Evolutionary conservation across 2,888 invertebrate genomes (phyloP).

Genomic region (Sesia apiformis): DNA sequence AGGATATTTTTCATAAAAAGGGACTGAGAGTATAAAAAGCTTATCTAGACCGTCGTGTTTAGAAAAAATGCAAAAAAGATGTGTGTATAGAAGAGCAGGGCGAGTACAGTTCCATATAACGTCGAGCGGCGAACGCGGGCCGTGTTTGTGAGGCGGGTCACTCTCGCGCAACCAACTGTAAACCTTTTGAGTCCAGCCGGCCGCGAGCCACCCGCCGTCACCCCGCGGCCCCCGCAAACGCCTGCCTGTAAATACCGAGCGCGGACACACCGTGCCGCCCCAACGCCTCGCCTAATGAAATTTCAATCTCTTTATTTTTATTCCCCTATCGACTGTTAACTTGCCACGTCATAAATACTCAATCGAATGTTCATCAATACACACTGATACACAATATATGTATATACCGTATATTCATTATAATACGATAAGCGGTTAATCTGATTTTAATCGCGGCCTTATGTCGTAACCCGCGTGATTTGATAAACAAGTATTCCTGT

Average conservation of each 20-base stretch:
- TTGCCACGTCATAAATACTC: slow-evolving; percentile 28
- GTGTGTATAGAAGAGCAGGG: slow-evolving; percentile 15
- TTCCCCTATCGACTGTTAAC: slow-evolving; percentile 16
- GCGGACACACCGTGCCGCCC: slow-evolving; percentile 63
- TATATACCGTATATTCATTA: neutral
- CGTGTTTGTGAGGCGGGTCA: slow-evolving; percentile 71
- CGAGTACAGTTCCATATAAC: slow-evolving; percentile 44
- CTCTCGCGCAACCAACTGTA: slow-evolving; percentile 71
- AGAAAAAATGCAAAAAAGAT: slow-evolving; percentile 14
- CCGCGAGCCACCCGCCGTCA: slow-evolving; percentile 39
- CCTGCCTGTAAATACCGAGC: slow-evolving; percentile 46
- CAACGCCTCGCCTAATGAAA: slow-evolving; percentile 71
- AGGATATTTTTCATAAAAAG: too few relatives aligned
- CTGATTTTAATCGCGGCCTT: slow-evolving; percentile 10
- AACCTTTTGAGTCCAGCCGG: slow-evolving; percentile 68
- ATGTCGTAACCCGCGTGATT: slow-evolving; percentile 7
- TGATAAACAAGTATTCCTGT: neutral
- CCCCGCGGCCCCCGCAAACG: slow-evolving; percentile 9
- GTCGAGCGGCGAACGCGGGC: slow-evolving; percentile 37
- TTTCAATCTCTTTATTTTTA: slow-evolving; percentile 61
- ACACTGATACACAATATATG: neutral
- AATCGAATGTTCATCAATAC: slow-evolving; percentile 18
- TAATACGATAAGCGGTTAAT: slow-evolving; percentile 1
- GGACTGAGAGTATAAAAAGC: neutral
- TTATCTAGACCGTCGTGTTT: neutral